A percentile compares a stretch with the other conserved stretches of the same genome.
Evolutionary conservation across 2,113 vertebrate species (phyloP).

Genomic region (Neodon shergylaensis): DNA sequence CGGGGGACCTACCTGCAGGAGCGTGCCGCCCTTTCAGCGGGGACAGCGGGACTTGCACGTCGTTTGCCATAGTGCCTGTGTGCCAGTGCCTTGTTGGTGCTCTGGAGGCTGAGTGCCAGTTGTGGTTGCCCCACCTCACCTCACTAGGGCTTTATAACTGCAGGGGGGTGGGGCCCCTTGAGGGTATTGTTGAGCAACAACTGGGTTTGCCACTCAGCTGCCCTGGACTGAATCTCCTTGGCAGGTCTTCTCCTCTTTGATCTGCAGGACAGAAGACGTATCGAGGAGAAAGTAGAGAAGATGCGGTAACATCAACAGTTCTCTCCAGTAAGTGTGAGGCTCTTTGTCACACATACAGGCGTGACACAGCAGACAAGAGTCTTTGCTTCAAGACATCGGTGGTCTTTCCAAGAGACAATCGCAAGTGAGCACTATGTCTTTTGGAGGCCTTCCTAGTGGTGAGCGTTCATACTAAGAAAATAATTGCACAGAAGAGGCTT

Average conservation of each 20-base stretch:
- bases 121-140: constrained; percentile 47
- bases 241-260: background rate
- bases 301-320: background rate
- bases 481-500: background rate
- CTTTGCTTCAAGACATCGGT: constrained; percentile 1
- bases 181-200: constrained; percentile 79
- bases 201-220: constrained; percentile 31
- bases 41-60: constrained; percentile 50
- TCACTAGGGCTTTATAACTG: constrained; percentile 61
- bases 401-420: background rate
- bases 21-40: constrained; percentile 75
- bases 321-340: background rate
- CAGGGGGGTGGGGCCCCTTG: constrained; percentile 65
- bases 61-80: constrained; percentile 63
- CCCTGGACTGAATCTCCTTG: constrained; percentile 23
- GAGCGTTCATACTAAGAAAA: constrained; percentile 23
- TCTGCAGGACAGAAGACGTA: background rate
- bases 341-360: background rate
- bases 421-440: background rate
- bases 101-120: constrained; percentile 54
- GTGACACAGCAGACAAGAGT: background rate
- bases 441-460: background rate
- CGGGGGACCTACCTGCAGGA: constrained; percentile 80
- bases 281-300: background rate
- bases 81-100: constrained; percentile 25